Evolutionary conservation across 1,140 invertebrate species (phyloP).

Genomic region (Agrypnia vestita): DNA sequence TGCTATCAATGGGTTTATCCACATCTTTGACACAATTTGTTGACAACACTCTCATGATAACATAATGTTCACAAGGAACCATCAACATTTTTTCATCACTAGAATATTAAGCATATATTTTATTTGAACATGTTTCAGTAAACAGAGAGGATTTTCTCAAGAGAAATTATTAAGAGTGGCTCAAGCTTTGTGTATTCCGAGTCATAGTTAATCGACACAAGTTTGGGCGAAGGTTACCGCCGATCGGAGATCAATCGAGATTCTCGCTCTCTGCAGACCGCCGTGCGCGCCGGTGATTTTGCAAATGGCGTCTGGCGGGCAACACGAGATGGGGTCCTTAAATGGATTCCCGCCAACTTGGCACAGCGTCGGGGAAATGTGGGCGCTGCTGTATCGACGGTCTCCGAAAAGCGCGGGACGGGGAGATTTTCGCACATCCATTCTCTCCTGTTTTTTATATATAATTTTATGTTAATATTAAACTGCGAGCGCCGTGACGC

Average conservation of each 20-base stretch:
- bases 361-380: constrained; percentile 31
- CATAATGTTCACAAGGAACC: too few relatives aligned
- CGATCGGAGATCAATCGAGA: not conserved
- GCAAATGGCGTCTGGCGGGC: constrained; percentile 51
- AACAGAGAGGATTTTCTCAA: too few relatives aligned
- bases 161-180: too few relatives aligned
- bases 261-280: constrained; percentile 2
- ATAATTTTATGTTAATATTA: constrained; percentile 28
- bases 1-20: too few relatives aligned
- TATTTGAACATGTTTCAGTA: too few relatives aligned
- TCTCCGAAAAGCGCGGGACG: not conserved
- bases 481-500: constrained; percentile 19
- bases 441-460: constrained; percentile 37
- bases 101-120: too few relatives aligned
- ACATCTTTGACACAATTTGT: too few relatives aligned
- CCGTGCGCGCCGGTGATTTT: not conserved
- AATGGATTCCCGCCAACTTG: constrained; percentile 60
- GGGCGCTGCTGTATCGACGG: constrained; percentile 39
- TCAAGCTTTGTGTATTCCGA: too few relatives aligned
- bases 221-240: too few relatives aligned
- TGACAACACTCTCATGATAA: too few relatives aligned
- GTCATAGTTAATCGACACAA: too few relatives aligned
- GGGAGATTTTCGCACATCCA: constrained; percentile 18
- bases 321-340: constrained; percentile 60
- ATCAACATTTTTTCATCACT: too few relatives aligned